Conservation (phyloP, 2,888 invertebrate species). For the Chrysodeixis includens region DNA sequence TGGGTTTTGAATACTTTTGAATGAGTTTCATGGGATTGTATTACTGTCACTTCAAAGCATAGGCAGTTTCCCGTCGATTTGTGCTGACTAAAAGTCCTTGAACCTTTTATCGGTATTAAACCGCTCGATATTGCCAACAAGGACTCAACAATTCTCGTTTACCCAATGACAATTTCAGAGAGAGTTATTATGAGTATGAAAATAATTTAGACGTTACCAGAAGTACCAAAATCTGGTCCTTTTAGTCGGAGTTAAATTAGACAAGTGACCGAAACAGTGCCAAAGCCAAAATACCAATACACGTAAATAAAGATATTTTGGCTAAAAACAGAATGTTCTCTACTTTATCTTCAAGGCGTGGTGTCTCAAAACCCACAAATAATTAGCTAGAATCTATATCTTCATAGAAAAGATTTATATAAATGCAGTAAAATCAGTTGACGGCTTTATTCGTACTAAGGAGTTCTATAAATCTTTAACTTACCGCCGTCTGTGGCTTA, state of each 20-base stretch:
- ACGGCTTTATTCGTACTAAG: constrained; percentile 28
- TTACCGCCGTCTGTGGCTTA: neutral
- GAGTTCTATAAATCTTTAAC: constrained; percentile 37
- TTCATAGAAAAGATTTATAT: constrained; percentile 16
- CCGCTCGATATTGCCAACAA: neutral
- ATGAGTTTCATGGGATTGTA: constrained; percentile 25
- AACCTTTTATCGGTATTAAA: neutral
- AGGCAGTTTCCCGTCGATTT: neutral
- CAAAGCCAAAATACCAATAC: neutral
- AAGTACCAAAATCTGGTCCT: neutral
- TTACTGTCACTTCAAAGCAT: neutral
- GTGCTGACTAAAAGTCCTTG: neutral
- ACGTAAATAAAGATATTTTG: neutral
- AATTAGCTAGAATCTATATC: neutral
- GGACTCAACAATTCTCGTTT: too few species aligned
- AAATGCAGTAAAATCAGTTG: constrained; percentile 5
- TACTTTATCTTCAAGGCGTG: neutral
- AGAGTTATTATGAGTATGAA: too few species aligned
- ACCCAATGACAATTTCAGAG: too few species aligned
- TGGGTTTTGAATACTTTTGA: constrained; percentile 50
- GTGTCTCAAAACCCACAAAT: neutral
- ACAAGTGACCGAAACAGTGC: neutral
- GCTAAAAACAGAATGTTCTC: neutral
- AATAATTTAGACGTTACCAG: too few species aligned
- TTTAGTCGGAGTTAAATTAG: neutral